A percentile compares a stretch with the other conserved stretches of the same genome.
These are phyloP conservation scores for Alouatta palliata DNA, from an alignment of 2,113 vertebrate genomes.

Conservation along the genomic window DNA sequence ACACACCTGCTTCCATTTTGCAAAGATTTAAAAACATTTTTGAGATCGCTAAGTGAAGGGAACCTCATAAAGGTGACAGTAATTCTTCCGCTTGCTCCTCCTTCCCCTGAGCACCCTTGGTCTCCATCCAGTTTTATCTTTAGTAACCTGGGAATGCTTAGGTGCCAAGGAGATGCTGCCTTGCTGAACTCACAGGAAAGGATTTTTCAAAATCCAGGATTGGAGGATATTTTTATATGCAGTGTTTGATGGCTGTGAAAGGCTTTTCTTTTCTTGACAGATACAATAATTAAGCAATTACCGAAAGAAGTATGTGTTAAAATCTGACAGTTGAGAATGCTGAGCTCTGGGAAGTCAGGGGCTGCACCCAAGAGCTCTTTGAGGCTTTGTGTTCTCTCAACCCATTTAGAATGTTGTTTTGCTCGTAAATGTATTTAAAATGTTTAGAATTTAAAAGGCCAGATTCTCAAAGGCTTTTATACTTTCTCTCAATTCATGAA, in stretches of 20 bases:
- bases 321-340: constrained; percentile 35
- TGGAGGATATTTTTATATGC: constrained; percentile 58
- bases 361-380: constrained; percentile 2
- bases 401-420: constrained; percentile 38
- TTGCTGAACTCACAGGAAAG: constrained; percentile 11
- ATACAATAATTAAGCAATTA: constrained; percentile 66
- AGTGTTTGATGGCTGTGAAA: constrained; percentile 35
- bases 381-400: not conserved
- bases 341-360: constrained; percentile 54
- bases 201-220: constrained; percentile 32
- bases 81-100: not conserved
- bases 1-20: not conserved
- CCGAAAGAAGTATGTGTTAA: constrained; percentile 36
- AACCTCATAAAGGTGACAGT: not conserved
- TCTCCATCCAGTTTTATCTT: not conserved
- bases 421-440: constrained; percentile 29
- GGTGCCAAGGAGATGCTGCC: not conserved
- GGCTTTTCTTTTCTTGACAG: constrained; percentile 48
- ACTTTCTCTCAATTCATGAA: not conserved
- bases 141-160: not conserved
- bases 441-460: not conserved
- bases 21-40: constrained; percentile 10
- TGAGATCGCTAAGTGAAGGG: not conserved
- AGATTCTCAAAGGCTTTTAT: constrained; percentile 51
- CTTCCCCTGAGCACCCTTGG: not conserved